phyloP scores from a whole-genome alignment of 2,113 vertebrate genomes.

The Periophthalmus modestus region DNA sequence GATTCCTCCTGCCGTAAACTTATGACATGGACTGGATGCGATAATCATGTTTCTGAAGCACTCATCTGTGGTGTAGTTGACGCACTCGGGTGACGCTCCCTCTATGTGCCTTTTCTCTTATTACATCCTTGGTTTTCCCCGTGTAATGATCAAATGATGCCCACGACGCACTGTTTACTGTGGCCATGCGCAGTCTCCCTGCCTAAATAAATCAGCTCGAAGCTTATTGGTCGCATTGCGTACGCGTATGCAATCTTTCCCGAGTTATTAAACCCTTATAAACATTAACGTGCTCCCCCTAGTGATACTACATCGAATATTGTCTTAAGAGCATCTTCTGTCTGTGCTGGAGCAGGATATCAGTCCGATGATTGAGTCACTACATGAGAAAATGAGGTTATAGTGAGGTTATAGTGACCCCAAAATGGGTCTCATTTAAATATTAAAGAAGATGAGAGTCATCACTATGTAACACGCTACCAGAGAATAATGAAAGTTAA shows the following conservation, averaged over 20 bases:
- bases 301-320: not conserved
- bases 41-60: constrained; percentile 5
- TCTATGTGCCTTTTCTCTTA: constrained; percentile 47
- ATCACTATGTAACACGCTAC: too few species aligned
- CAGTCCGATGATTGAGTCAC: not conserved
- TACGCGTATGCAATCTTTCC: constrained; percentile 46
- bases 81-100: constrained; percentile 36
- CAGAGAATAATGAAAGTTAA: too few species aligned
- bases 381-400: too few species aligned
- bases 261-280: constrained; percentile 12
- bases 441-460: too few species aligned
- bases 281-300: not conserved
- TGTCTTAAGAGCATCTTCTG: not conserved
- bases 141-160: constrained; percentile 41
- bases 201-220: constrained; percentile 55
- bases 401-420: too few species aligned
- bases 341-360: not conserved
- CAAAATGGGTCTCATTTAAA: too few species aligned
- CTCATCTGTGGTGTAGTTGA: constrained; percentile 14
- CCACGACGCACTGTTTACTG: constrained; percentile 47
- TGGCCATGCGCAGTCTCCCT: constrained; percentile 77
- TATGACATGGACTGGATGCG: constrained; percentile 21
- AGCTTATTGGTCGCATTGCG: constrained; percentile 58
- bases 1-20: constrained; percentile 38
- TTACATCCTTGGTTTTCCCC: constrained; percentile 24